Base-by-base conservation (phyloP, 1,140 invertebrate genomes). In the Druon quercuslanigerum region DNA sequence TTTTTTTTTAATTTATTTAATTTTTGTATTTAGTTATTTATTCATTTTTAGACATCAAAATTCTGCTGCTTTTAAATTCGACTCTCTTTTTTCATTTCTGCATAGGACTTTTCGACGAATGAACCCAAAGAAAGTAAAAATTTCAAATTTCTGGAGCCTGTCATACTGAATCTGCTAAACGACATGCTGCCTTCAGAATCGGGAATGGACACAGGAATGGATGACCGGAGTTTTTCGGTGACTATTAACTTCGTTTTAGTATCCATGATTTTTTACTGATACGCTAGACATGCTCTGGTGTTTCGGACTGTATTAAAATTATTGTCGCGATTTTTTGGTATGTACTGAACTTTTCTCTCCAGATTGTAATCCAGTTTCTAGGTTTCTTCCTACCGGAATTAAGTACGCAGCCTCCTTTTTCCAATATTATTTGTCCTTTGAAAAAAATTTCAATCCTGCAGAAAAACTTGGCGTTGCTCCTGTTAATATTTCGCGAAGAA, bases 121-220 rank as follows among this genome's bases (percentile, higher is more conserved):
- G 79, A 82, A 51, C 77, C 75, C 76, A 92, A 94, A 77, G 93
- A 95, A 74, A 93, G 92, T 8, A 94, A 94, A 76, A 92, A 94
- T 17, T 95, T 94, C 82, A 95, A 95, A 88, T 94, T 96, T 73
- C 88, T 97, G 5, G 93, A 94, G 2, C 92, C 93, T 33, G 95
- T 96, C 83, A 95, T 96, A 94, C 95, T 96, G 87, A 94, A 88
- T 56, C 89, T 96, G 0, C 93, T 96, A 83, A 94, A 95, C 74
- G 94, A 95, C 83, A 92, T 93, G 6, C 89, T 87, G 52, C 88
- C 88, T 79, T 80, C 88, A 51, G 93, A 94, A 72, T 88, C 94
- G 76, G 92, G 93, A 17, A 93, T 94, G 79, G 82, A 87, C 50
- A 80, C 87, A 50, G 84, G 84, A 17, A 71, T 84, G 74, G 90